Evolutionary conservation across 1,140 invertebrate genomes (phyloP), one percentile per base, ranked within the genome.

Genomic region (Goniozus legneri): DNA sequence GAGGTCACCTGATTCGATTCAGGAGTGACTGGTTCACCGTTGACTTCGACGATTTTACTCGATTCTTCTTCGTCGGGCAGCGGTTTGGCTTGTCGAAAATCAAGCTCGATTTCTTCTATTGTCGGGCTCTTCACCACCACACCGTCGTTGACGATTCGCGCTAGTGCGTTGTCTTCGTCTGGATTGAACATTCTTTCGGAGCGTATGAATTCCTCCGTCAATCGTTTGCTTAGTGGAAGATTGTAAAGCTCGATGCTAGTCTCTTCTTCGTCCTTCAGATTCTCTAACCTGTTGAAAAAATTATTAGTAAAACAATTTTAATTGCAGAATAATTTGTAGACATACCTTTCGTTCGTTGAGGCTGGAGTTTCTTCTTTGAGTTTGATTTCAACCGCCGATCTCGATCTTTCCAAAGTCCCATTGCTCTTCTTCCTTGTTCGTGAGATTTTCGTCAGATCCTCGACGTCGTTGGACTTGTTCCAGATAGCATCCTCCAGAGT

Each of bases 401-500:
- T 71, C 1, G 67, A 60, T 13, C 63, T 55, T 38, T 73, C 70
- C 8, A 71, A 34, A 2, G 61, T 60, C 4, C 59, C 68, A 14
- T 60, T 69, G 36, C 62, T 69, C 15, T 56, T 64, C 8, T 68
- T 67, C 6, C 47, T 53, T 3, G 30, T 42, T 2, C 21, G 36
- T 3, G 38, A 8, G 18, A 36, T 52, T 3, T 45, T 46, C 8
- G 46, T 6, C 4, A 39, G 49, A 0, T 58, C 56, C 0, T 58
- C 47, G 6, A 19, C 10, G 8, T 55, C 56, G 1, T 64, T 60
- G 1, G 48, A 44, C 38, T 64, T 71, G 7, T 54, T 77, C 50
- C 85, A 80, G 22, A 88, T 82, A 16, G 84, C 85, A 56, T 88
- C 85, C 62, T 88, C 85, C 31, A 89, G 72, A 48, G 84, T 88